Evolutionary conservation across 2,797 vertebrate species (phyloP).

Genomic region (Smutsia temminckii): DNA sequence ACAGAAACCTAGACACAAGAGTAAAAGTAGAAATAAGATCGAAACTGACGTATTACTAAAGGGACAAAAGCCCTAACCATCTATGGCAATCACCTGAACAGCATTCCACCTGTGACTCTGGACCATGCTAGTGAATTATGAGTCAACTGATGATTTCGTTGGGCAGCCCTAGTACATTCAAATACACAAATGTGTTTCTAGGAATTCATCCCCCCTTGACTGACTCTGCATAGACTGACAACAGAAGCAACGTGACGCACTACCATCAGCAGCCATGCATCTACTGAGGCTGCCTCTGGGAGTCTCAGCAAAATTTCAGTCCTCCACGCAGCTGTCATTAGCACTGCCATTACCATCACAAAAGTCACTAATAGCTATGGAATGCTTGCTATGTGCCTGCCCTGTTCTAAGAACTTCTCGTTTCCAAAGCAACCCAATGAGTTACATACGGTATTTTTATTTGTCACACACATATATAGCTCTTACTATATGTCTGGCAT

Average conservation of each 20-base stretch:
- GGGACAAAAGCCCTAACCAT: not conserved
- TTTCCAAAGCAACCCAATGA: not conserved
- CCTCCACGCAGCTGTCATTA: not conserved
- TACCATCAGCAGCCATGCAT: not conserved
- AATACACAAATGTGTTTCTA: not conserved
- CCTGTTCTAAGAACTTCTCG: not conserved
- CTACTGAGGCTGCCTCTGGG: not conserved
- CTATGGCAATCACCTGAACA: not conserved
- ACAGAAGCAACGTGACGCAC: not conserved
- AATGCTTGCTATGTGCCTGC: not conserved
- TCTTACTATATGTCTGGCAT: not conserved
- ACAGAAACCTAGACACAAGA: constrained; percentile 91
- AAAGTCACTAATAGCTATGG: not conserved
- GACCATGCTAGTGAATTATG: not conserved
- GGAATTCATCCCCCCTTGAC: not conserved
- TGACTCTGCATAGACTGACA: not conserved
- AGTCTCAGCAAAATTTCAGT: not conserved
- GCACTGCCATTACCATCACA: not conserved
- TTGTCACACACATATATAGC: not conserved
- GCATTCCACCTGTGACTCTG: not conserved
- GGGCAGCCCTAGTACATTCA: not conserved
- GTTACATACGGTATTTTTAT: not conserved
- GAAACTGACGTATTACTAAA: not conserved
- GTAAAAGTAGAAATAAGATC: constrained; percentile 30
- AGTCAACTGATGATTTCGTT: not conserved